A percentile compares a stretch with the other conserved stretches of the same genome.
Evolutionary conservation across 1,140 invertebrate genomes (phyloP).

Genomic region (Drosophila sturtevanti): DNA sequence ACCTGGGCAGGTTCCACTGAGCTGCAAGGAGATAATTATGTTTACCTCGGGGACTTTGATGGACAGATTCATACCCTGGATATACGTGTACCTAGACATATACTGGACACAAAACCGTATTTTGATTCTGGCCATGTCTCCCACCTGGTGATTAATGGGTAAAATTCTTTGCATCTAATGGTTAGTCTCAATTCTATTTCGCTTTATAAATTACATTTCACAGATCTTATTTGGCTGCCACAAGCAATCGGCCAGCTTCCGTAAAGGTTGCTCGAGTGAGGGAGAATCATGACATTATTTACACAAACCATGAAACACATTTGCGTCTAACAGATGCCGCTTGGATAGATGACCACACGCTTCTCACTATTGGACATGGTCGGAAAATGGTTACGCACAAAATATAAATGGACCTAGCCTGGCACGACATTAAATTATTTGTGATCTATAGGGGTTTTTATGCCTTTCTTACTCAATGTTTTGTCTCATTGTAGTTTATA

Average conservation of each 20-base stretch:
- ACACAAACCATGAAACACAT: slow-evolving; percentile 47
- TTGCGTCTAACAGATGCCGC: slow-evolving; percentile 49
- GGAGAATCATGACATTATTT: slow-evolving; percentile 38
- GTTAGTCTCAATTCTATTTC: not conserved
- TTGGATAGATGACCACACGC: slow-evolving; percentile 50
- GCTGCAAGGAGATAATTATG: slow-evolving; percentile 41
- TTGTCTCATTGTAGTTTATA: not conserved
- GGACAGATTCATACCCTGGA: slow-evolving; percentile 61
- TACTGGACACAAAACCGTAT: slow-evolving; percentile 32
- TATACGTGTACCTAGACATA: slow-evolving; percentile 40
- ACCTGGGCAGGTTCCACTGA: slow-evolving; percentile 50
- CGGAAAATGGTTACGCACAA: slow-evolving; percentile 53
- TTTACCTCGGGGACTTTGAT: slow-evolving; percentile 64
- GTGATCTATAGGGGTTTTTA: slow-evolving; percentile 5
- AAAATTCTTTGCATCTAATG: not conserved
- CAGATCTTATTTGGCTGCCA: slow-evolving; percentile 43
- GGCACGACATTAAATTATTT: not conserved
- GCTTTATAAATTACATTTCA: slow-evolving; percentile 10
- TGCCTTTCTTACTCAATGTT: not conserved
- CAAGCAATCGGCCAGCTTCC: slow-evolving; percentile 46
- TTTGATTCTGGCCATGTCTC: slow-evolving; percentile 41
- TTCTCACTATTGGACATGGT: slow-evolving; percentile 62
- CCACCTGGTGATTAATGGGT: slow-evolving; percentile 52
- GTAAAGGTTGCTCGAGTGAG: slow-evolving; percentile 47
- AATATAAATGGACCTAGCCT: slow-evolving; percentile 13